A percentile compares a stretch with the other conserved stretches of the same genome.
Evolutionary conservation across 1,140 invertebrate genomes (phyloP).

Genomic region (Limonius californicus): DNA sequence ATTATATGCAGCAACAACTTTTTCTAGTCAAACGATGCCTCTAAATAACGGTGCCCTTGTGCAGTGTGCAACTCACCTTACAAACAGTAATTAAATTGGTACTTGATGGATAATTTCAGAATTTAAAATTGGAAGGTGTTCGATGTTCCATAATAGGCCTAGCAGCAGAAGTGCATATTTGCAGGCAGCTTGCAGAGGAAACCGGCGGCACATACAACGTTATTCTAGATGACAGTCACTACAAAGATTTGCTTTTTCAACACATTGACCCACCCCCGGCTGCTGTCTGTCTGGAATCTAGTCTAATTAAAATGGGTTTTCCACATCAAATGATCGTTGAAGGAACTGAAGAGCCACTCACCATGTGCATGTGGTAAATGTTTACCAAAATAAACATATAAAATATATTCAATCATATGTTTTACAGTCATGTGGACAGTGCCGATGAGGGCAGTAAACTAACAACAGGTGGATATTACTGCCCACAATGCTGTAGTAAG

Average conservation of each 20-base stretch:
- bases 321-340: conserved; percentile 65
- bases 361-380: conserved; percentile 82
- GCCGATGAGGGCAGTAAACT: conserved; percentile 60
- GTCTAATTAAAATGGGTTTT: conserved; percentile 92
- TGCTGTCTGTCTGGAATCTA: conserved; percentile 72
- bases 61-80: too few relatives aligned
- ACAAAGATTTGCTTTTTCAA: conserved; percentile 69
- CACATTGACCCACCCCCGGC: conserved; percentile 88
- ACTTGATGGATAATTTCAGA: too few relatives aligned
- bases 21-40: too few relatives aligned
- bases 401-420: conserved; percentile 23
- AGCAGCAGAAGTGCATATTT: conserved; percentile 91
- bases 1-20: too few relatives aligned
- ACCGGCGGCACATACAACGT: conserved; percentile 85
- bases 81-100: too few relatives aligned
- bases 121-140: conserved; percentile 68
- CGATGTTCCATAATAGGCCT: conserved; percentile 92
- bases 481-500: conserved; percentile 94
- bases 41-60: not conserved
- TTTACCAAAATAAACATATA: conserved; percentile 14
- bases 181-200: conserved; percentile 75
- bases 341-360: conserved; percentile 63
- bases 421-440: conserved; percentile 78
- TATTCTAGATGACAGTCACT: conserved; percentile 89
- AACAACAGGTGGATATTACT: conserved; percentile 81